Percentiles rank a stretch among this genome's conserved stretches.
phyloP scores from a whole-genome alignment of 2,797 vertebrate species.

The Dallia pectoralis region DNA sequence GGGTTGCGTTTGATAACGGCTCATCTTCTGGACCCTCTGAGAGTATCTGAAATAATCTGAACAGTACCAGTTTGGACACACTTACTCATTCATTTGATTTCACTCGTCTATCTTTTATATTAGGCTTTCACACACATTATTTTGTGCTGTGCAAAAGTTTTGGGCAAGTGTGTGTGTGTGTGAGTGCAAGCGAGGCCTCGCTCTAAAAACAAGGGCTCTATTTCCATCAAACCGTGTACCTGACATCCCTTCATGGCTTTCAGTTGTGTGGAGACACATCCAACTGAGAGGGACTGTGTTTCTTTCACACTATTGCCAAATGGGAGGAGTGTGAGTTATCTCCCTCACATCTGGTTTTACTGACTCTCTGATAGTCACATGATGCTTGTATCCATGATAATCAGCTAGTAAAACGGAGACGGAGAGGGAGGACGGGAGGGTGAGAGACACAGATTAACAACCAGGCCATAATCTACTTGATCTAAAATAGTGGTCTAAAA shows the following conservation, averaged over 20 bases:
- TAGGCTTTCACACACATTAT: no score
- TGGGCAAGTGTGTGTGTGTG: slow-evolving; percentile 27
- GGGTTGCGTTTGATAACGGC: no score
- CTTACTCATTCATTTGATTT: no score
- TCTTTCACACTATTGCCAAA: slow-evolving; percentile 57
- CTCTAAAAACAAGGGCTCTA: slow-evolving; percentile 51
- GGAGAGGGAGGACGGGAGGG: no score
- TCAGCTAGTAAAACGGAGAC: slow-evolving; percentile 40
- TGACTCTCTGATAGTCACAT: slow-evolving; percentile 48
- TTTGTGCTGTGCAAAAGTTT: no score
- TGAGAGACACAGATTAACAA: slow-evolving; percentile 7
- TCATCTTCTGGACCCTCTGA: not conserved
- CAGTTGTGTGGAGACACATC: slow-evolving; percentile 49
- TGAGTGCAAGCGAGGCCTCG: slow-evolving; percentile 39
- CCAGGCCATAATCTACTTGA: slow-evolving; percentile 14
- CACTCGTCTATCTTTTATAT: no score
- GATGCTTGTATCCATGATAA: slow-evolving; percentile 58
- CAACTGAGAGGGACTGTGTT: slow-evolving; percentile 23
- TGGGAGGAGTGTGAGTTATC: slow-evolving; percentile 41
- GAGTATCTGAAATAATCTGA: slow-evolving; percentile 2
- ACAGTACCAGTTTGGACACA: slow-evolving; percentile 30
- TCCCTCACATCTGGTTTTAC: slow-evolving; percentile 62
- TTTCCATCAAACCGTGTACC: slow-evolving; percentile 66
- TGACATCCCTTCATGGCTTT: slow-evolving; percentile 67
- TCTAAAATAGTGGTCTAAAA: not conserved